Evolutionary conservation across 1,140 invertebrate genomes (phyloP).

Genomic region (Battus philenor): DNA sequence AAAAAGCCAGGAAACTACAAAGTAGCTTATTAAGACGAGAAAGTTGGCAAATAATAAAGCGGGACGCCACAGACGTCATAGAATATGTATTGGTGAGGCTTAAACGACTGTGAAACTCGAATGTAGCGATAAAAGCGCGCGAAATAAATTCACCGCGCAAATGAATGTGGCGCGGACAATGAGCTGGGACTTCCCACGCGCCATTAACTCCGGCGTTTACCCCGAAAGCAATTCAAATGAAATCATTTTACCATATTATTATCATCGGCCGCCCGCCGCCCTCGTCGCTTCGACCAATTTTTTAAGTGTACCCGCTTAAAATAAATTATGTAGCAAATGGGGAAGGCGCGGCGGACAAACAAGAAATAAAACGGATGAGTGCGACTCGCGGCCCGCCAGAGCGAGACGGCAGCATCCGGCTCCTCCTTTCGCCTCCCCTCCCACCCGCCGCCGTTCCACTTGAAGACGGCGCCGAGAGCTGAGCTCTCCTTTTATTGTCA

Average conservation of each 20-base stretch:
- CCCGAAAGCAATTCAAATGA: slow-evolving; percentile 55
- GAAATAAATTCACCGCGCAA: slow-evolving; percentile 56
- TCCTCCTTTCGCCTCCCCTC: slow-evolving; percentile 27
- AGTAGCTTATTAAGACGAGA: slow-evolving; percentile 1
- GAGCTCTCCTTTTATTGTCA: slow-evolving; percentile 72
- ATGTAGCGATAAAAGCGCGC: slow-evolving; percentile 39
- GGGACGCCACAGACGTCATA: slow-evolving; percentile 22
- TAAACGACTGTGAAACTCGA: slow-evolving; percentile 42
- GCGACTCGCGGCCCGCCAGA: slow-evolving; percentile 41
- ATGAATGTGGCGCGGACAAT: slow-evolving; percentile 51
- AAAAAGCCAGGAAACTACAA: too few species aligned
- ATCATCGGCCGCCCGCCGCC: slow-evolving; percentile 57
- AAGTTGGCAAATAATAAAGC: slow-evolving; percentile 3
- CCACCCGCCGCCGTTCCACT: slow-evolving; percentile 40
- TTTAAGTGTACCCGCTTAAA: slow-evolving; percentile 70
- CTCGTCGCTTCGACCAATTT: slow-evolving; percentile 65
- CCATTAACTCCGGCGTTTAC: slow-evolving; percentile 54
- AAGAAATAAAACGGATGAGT: slow-evolving; percentile 66
- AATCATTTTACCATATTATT: slow-evolving; percentile 72
- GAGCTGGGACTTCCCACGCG: slow-evolving; percentile 36
- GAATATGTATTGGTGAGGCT: slow-evolving; percentile 42
- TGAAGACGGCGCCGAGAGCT: slow-evolving; percentile 67
- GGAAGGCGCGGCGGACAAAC: slow-evolving; percentile 60
- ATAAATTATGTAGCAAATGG: slow-evolving; percentile 72
- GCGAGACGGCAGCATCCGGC: slow-evolving; percentile 33